Conservation (phyloP, 2,113 vertebrate genomes). For the Progne subis region DNA sequence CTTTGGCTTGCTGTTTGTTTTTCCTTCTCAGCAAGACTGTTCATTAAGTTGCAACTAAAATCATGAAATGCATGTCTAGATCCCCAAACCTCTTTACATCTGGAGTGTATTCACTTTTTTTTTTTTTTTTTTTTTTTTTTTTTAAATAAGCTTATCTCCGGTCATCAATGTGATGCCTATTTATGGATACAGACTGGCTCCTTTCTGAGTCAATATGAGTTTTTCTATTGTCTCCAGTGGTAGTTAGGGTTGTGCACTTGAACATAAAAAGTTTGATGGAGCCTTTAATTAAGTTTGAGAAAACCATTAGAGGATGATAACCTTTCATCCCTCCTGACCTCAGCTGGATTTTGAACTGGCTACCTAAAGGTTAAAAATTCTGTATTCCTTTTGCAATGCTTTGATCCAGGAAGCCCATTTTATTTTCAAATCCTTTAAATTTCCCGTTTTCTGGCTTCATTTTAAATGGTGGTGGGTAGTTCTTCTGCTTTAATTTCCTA, state of each 20-base stretch:
- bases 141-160: background rate
- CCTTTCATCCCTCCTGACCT: slow-evolving; percentile 42
- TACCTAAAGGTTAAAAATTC: slow-evolving; percentile 48
- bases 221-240: slow-evolving; percentile 15
- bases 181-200: background rate
- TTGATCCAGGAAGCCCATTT: slow-evolving; percentile 45
- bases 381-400: background rate
- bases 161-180: background rate
- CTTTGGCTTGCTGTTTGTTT: background rate
- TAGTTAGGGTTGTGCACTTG: slow-evolving; percentile 28
- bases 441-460: slow-evolving; percentile 29
- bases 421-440: slow-evolving; percentile 47
- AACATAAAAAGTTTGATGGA: slow-evolving; percentile 11
- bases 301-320: slow-evolving; percentile 49
- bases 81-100: background rate
- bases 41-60: background rate
- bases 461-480: background rate
- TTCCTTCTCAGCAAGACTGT: background rate
- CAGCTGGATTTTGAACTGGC: slow-evolving; percentile 47
- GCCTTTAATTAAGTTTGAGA: slow-evolving; percentile 51
- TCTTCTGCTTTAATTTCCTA: slow-evolving; percentile 47
- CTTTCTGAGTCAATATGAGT: background rate
- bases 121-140: background rate
- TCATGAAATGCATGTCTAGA: background rate
- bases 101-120: background rate